phyloP scores from a whole-genome alignment of 2,797 vertebrate genomes.

The Melanotaenia boesemani region DNA sequence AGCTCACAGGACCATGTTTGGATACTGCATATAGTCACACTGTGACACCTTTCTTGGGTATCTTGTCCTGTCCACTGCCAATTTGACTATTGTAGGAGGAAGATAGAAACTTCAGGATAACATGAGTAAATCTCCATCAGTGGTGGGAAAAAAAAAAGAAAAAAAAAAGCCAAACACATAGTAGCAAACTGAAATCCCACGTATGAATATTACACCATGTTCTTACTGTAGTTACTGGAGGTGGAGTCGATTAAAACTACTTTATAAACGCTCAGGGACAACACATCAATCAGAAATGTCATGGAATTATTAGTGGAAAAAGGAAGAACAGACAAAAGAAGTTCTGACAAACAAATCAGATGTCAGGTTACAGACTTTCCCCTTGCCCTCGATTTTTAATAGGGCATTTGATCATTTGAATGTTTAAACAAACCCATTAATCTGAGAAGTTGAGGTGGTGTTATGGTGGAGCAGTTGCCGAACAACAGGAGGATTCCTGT shows the following conservation, averaged over 20 bases:
- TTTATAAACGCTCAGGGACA: not conserved
- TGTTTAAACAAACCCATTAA: not conserved
- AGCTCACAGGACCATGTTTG: constrained; percentile 29
- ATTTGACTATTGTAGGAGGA: not conserved
- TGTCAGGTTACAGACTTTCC: not conserved
- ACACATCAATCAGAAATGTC: not conserved
- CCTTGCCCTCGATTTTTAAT: not conserved
- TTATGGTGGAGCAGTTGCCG: not conserved
- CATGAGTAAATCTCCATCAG: not conserved
- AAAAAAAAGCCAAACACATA: not conserved
- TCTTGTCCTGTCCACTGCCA: not conserved
- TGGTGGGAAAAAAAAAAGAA: not conserved
- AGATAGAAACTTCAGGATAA: not conserved
- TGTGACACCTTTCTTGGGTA: not conserved
- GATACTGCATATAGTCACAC: not conserved
- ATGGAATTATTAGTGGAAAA: not conserved
- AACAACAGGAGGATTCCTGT: not conserved
- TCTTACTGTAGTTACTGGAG: not conserved
- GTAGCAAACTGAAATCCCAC: not conserved
- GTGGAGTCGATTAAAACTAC: not conserved
- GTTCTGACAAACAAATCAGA: not conserved
- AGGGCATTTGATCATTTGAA: not conserved
- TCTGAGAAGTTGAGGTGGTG: not conserved
- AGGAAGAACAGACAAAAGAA: not conserved
- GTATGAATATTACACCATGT: not conserved